Evolutionary conservation across 2,888 invertebrate species (phyloP), one percentile per base, ranked within the genome.

Genomic region (Selenia dentaria): DNA sequence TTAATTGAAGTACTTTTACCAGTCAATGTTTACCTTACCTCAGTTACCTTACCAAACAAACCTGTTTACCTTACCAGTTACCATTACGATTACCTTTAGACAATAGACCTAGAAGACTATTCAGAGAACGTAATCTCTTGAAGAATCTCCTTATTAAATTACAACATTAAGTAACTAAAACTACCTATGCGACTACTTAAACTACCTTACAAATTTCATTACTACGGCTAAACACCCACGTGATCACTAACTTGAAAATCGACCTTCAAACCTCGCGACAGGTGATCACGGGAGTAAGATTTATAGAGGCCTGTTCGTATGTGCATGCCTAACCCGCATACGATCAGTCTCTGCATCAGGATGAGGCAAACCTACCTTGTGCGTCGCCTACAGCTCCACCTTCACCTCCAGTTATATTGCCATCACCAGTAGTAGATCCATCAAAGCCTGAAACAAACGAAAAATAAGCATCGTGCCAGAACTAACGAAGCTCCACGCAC

Each of bases 301-400:
- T 33, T 9, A 2, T 43, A 55, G 64, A 59, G 8, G 6, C 6
- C 57, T 48, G 54, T 33, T 40, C 34, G 35, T 37, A 44, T 31
- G 36, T 6, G 2, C 5, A 3, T 5, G 22, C 10, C 0, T 14
- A 1, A n/a, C 4, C 8, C 2, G 11, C 39, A 20, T 28, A 36
- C 55, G 49, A 51, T 16, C 14, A 12, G 36, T 34, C 43, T 46
- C 47, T 22, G 9, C 5, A 13, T 33, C 43, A 31, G 32, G 50
- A 49, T 41, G 59, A 50, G 68, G 40, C 58, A 79, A 91, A 91
- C 91, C 91, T 91, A 91, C 91, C 91, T 91, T 91, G 91, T 78
- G 91, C 91, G 75, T 91, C 91, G 64, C 91, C 91, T 69, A 91
- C 91, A 64, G 91, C 91, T 39, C 91, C 91, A 57, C 91, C 91